A percentile compares a stretch with the other conserved stretches of the same genome.
Evolutionary conservation across 2,797 vertebrate genomes (phyloP).

Genomic region (Centropyge bicolor): DNA sequence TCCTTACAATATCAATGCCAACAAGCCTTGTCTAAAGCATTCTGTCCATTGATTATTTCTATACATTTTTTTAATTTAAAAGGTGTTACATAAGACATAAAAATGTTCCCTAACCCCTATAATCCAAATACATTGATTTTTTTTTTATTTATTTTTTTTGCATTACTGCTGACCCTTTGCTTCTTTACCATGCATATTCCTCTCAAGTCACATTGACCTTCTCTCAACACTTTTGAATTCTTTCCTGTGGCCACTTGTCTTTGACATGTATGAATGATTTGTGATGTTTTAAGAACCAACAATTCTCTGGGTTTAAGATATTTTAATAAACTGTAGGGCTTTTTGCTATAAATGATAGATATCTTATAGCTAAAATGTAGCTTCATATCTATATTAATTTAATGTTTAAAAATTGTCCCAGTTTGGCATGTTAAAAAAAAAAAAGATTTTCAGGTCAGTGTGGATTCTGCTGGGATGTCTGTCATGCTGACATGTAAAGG

Average conservation of each 20-base stretch:
- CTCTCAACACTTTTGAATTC: not conserved
- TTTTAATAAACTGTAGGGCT: not conserved
- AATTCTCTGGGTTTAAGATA: not conserved
- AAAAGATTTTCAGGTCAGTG: not conserved
- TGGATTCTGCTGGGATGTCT: not conserved
- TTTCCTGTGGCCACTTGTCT: not conserved
- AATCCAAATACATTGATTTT: not conserved
- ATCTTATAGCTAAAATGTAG: not conserved
- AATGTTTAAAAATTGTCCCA: not conserved
- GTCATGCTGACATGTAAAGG: conserved; percentile 10
- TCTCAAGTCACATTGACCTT: not conserved
- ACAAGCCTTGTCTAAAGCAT: not conserved
- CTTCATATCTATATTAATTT: not conserved
- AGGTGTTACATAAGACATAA: not conserved
- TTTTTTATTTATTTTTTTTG: too few relatives aligned
- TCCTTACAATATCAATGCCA: not conserved
- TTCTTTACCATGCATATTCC: not conserved
- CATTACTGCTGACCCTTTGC: not conserved
- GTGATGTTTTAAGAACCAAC: not conserved
- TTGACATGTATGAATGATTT: not conserved
- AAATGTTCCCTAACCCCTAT: not conserved
- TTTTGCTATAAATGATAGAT: not conserved
- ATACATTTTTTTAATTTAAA: not conserved
- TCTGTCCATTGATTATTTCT: not conserved
- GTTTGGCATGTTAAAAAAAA: too few relatives aligned